Percentiles rank a stretch among this genome's conserved stretches.
These are phyloP conservation scores for Ophion ellenae DNA, from an alignment of 2,888 invertebrate genomes.

Conservation along the genomic window DNA sequence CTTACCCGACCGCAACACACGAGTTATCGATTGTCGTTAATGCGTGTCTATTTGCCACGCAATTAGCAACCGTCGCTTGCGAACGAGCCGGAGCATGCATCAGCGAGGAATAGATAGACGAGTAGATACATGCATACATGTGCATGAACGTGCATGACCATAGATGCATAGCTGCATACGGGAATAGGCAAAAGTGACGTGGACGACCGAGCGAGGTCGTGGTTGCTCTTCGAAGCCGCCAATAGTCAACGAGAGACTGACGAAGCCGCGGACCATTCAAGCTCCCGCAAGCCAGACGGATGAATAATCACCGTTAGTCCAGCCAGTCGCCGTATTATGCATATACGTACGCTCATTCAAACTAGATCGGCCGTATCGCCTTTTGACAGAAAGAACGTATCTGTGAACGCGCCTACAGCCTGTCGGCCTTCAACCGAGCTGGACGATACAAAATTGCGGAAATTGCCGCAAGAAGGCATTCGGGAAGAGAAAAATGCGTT, in stretches of 20 bases:
- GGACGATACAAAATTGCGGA: no score
- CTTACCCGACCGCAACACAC: slow-evolving; percentile 64
- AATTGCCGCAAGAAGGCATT: no score
- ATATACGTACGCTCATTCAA: slow-evolving; percentile 15
- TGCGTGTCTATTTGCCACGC: slow-evolving; percentile 68
- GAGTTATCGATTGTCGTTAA: slow-evolving; percentile 67
- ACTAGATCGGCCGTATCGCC: neutral
- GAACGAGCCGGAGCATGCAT: slow-evolving; percentile 54
- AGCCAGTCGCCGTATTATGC: slow-evolving; percentile 6
- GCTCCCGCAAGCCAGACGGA: slow-evolving; percentile 37
- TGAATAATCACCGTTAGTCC: slow-evolving; percentile 54
- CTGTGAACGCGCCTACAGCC: neutral
- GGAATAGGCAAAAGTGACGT: slow-evolving; percentile 27
- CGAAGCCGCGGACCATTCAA: slow-evolving; percentile 35
- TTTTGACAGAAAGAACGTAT: neutral
- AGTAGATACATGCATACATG: slow-evolving; percentile 3
- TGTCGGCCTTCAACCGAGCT: no score
- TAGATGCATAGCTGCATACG: neutral
- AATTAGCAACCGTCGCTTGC: slow-evolving; percentile 65
- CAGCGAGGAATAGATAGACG: slow-evolving; percentile 53
- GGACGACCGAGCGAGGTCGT: slow-evolving; percentile 28
- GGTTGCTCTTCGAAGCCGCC: slow-evolving; percentile 31
- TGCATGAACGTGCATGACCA: neutral
- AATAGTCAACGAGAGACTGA: slow-evolving; percentile 53
- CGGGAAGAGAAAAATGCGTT: no score